Percentiles rank a stretch among this genome's conserved stretches.
Evolutionary conservation across 1,140 invertebrate species (phyloP).

Genomic region (Sogatella furcifera): DNA sequence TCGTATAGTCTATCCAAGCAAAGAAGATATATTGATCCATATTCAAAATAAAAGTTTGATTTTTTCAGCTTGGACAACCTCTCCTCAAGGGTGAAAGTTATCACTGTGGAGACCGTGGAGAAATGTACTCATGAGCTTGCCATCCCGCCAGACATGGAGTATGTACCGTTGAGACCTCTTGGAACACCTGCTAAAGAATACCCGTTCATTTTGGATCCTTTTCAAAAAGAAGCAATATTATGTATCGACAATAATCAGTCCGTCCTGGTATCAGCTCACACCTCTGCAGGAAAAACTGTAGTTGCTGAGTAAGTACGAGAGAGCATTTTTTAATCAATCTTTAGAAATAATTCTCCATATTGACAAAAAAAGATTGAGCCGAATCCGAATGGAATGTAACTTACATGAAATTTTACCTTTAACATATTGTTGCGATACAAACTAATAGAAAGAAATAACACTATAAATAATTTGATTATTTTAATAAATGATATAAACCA

Average conservation of each 20-base stretch:
- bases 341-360: too few species aligned
- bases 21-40: too few species aligned
- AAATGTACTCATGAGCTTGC: conserved; percentile 90
- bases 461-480: too few species aligned
- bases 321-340: too few species aligned
- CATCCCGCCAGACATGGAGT: conserved; percentile 73
- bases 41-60: too few species aligned
- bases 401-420: too few species aligned
- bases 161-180: conserved; percentile 53
- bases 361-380: too few species aligned
- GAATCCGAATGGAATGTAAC: too few species aligned
- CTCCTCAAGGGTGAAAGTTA: conserved; percentile 59
- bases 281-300: conserved; percentile 99
- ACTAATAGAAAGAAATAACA: too few species aligned
- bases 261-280: conserved; percentile 96
- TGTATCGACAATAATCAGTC: conserved; percentile 98
- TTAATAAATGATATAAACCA: too few species aligned
- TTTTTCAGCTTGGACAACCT: conserved; percentile 9
- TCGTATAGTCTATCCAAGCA: neutral
- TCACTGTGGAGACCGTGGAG: conserved; percentile 78
- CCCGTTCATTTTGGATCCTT: conserved; percentile 91
- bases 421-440: too few species aligned
- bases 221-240: conserved; percentile 94
- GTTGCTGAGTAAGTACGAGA: conserved; percentile 77
- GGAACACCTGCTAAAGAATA: conserved; percentile 83